Evolutionary conservation across 2,888 invertebrate genomes (phyloP).

Genomic region (Dicycla oo): DNA sequence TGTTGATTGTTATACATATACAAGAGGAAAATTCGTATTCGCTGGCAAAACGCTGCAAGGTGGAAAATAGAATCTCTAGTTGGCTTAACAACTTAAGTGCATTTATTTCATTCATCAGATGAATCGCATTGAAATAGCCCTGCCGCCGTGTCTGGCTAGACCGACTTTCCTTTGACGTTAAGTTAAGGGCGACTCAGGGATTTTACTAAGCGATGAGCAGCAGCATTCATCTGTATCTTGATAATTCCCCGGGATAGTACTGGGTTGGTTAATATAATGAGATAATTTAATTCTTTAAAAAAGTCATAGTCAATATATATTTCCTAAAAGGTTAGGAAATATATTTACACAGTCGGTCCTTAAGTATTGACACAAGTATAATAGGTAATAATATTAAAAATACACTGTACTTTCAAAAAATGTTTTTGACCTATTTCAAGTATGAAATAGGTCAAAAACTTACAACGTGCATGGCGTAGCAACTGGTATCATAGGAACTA

Average conservation of each 20-base stretch:
- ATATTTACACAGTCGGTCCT: no score
- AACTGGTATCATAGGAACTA: not conserved
- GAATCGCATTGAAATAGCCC: conserved; percentile 1
- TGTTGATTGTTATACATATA: conserved; percentile 10
- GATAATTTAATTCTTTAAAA: not conserved
- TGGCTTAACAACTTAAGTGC: no score
- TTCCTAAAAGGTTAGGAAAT: not conserved
- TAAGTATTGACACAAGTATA: no score
- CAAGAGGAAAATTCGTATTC: not conserved
- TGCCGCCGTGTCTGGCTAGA: not conserved
- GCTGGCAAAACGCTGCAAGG: not conserved
- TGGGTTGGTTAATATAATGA: not conserved
- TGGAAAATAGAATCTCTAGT: conserved; percentile 11
- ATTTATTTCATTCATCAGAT: conserved; percentile 21
- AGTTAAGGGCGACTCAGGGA: not conserved
- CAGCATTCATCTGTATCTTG: not conserved
- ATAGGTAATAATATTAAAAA: no score
- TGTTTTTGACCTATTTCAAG: no score
- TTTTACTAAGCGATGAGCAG: conserved; percentile 5
- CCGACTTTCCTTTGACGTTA: not conserved
- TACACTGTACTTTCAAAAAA: no score
- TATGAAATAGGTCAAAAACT: not conserved
- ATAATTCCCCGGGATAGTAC: not conserved
- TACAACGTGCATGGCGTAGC: not conserved
- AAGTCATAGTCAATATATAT: not conserved